Percentiles rank a stretch among this genome's conserved stretches.
phyloP scores from a whole-genome alignment of 2,113 vertebrate genomes.

The Zosterops borbonicus region DNA sequence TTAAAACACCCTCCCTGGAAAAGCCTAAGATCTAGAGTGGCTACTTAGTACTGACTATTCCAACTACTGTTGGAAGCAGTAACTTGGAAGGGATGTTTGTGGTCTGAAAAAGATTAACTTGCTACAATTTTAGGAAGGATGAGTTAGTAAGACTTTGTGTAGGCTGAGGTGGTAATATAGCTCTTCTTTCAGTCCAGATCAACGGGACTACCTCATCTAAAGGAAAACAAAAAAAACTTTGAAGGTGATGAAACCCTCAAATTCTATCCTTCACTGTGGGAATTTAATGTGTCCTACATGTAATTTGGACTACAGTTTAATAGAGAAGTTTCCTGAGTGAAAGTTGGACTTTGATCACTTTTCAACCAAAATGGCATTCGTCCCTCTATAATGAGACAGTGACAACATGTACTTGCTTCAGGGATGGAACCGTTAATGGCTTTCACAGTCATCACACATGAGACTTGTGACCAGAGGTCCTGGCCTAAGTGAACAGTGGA shows the following conservation, averaged over 20 bases:
- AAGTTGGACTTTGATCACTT: not conserved
- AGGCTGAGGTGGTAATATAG: not conserved
- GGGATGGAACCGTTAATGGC: not conserved
- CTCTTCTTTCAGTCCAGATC: not conserved
- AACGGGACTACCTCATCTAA: not conserved
- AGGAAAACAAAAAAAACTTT: not conserved
- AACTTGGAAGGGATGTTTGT: not conserved
- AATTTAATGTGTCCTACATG: not conserved
- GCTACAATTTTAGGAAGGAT: not conserved
- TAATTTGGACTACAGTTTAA: not conserved
- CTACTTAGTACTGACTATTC: not conserved
- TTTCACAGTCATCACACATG: constrained; percentile 29
- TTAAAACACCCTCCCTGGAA: not conserved
- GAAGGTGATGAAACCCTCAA: not conserved
- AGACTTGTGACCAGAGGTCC: constrained; percentile 17
- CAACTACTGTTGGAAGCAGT: not conserved
- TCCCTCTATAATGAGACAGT: not conserved
- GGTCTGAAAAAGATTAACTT: not conserved
- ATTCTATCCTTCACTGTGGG: not conserved
- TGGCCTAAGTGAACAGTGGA: constrained; percentile 22
- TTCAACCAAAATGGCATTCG: not conserved
- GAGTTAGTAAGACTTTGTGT: not conserved
- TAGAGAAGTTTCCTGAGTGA: not conserved
- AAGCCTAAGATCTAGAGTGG: not conserved
- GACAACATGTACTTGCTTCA: not conserved